A percentile compares a stretch with the other conserved stretches of the same genome.
Conservation (phyloP, 2,888 invertebrate species). For the Phortica okadai region DNA sequence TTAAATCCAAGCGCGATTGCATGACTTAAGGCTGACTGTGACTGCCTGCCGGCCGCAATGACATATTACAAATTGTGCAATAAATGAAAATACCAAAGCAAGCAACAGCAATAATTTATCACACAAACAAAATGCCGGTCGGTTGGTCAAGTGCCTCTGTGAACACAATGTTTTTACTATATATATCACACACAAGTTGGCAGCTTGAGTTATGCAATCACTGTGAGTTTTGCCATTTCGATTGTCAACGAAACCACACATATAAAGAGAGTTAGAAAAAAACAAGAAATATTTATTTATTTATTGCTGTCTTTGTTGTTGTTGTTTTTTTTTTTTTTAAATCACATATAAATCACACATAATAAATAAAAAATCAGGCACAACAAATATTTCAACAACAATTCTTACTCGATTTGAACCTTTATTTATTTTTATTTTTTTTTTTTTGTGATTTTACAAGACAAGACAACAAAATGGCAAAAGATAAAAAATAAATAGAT, state of each 20-base stretch:
- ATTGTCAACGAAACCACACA: conserved; percentile 2
- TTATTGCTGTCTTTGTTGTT: background rate
- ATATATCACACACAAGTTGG: background rate
- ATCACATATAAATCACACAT: conserved; percentile 18
- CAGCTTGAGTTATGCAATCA: background rate
- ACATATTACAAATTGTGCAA: conserved; percentile 24
- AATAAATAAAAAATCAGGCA: conserved; percentile 24
- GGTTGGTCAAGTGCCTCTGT: background rate
- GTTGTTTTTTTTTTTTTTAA: conserved; percentile 20
- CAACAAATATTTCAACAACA: conserved; percentile 6
- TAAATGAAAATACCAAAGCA: conserved; percentile 26
- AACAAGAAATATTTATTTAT: conserved; percentile 7
- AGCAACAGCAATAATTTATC: conserved; percentile 22
- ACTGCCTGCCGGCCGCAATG: background rate
- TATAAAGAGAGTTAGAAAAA: background rate
- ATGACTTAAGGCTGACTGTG: no score
- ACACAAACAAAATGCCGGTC: conserved; percentile 6
- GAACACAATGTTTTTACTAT: background rate
- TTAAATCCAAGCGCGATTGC: background rate
- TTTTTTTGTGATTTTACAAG: background rate
- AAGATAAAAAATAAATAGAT: background rate
- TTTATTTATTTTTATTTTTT: background rate
- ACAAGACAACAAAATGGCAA: background rate
- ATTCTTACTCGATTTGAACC: background rate
- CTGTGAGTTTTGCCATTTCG: background rate